Base-by-base conservation (phyloP, 2,113 vertebrate genomes). In the Lepidothrix coronata region DNA sequence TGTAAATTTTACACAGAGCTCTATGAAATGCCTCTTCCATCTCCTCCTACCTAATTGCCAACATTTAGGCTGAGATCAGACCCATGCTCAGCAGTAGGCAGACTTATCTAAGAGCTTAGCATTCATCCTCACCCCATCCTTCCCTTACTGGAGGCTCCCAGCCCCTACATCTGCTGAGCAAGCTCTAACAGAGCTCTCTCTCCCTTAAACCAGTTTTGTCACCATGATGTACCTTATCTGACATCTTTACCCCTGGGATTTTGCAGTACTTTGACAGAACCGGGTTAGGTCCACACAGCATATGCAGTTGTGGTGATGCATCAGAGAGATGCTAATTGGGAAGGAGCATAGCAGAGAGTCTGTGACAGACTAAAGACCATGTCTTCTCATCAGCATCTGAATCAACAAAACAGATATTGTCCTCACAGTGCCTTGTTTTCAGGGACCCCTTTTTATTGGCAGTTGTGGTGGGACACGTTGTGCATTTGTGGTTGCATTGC, bases 401-500 rank as follows among this genome's bases (percentile, higher is more conserved):
- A 4, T 54, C 75, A 39, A 25, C 66, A 76, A 39, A 73, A 35
- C 6, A 88, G 19, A 43, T 11, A 52, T 15, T 6, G 14, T 33
- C 30, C 52, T 79, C n/a, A 16, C 23, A 66, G 16, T 21, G 66
- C 72, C 35, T 91, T 77, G 39, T 75, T 95, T 85, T n/a, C 22
- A 44, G 43, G 54, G 39, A 4, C 12, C 24, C 9, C 18, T 28
- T 62, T 78, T 62, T 57, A 7, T 77, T 48, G 59, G 31, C 28
- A 55, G 35, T 14, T 67, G 65, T 7, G 4, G 24, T 66, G 62
- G 54, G 49, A 85, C 65, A 52, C 0, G 1, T 27, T 57, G 4
- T 88, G 28, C 35, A 16, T 94, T 81, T 94, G 71, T 96, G 91
- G 37, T 89, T 96, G 28, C 93, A 30, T 89, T 91, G 14, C 97